phyloP scores from a whole-genome alignment of 2,888 invertebrate genomes.

The Netelia fuscicornis region DNA sequence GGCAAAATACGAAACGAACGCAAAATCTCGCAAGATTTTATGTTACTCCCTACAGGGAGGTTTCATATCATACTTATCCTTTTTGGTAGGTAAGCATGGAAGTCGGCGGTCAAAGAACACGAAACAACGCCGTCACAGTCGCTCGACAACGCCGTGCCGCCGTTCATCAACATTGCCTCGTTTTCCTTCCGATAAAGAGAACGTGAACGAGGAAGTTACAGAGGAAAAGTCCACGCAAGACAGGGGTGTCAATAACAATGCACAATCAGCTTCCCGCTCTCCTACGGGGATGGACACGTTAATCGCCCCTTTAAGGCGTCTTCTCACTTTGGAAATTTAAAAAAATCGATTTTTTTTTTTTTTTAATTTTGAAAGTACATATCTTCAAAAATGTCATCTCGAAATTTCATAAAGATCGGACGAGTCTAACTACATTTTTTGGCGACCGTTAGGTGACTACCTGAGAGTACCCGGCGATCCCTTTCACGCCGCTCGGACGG shows the following conservation, averaged over 20 bases:
- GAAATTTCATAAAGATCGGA: too few relatives aligned
- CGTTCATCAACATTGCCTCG: slow-evolving; percentile 9
- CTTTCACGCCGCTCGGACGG: too few relatives aligned
- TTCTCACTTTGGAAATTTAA: too few relatives aligned
- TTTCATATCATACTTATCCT: neutral
- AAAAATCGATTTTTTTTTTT: too few relatives aligned
- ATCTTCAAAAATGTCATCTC: too few relatives aligned
- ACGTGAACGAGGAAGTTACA: neutral
- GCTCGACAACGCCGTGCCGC: neutral
- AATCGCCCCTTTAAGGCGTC: too few relatives aligned
- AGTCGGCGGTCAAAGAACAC: slow-evolving; percentile 7
- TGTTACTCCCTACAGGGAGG: slow-evolving; percentile 9
- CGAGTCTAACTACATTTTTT: too few relatives aligned
- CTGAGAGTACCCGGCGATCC: too few relatives aligned
- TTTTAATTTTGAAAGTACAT: too few relatives aligned
- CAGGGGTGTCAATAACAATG: neutral
- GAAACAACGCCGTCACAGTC: slow-evolving; percentile 11
- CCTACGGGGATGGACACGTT: neutral
- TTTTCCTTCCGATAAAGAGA: slow-evolving; percentile 4
- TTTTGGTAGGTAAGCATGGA: slow-evolving; percentile 22
- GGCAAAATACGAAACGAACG: neutral
- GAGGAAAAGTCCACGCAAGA: neutral
- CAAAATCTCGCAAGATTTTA: slow-evolving; percentile 33
- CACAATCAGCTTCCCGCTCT: neutral
- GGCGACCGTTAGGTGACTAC: too few relatives aligned